Conservation (phyloP, 2,113 vertebrate genomes). For the Circaetus gallicus region DNA sequence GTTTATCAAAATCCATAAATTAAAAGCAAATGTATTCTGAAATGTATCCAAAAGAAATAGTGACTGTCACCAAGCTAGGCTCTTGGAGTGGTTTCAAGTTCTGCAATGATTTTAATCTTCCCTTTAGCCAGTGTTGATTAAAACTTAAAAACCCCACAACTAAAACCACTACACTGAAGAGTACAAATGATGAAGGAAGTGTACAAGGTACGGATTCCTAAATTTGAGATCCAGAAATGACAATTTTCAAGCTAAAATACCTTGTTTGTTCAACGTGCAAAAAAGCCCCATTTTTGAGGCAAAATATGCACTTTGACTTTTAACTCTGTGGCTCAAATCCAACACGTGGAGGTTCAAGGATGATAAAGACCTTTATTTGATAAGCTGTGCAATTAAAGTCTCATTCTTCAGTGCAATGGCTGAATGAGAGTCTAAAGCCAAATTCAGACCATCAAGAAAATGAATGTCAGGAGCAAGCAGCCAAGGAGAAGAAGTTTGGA, state of each 20-base stretch:
- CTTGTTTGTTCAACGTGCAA: background rate
- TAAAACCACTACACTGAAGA: background rate
- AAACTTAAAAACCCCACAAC: background rate
- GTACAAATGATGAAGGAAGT: background rate
- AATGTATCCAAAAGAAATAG: slow-evolving; percentile 7
- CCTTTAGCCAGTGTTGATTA: background rate
- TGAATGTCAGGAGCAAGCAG: background rate
- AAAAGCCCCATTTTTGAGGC: background rate
- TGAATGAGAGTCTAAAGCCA: background rate
- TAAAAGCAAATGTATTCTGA: slow-evolving; percentile 2
- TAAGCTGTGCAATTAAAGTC: background rate
- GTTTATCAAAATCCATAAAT: slow-evolving; percentile 10
- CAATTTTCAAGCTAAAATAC: background rate
- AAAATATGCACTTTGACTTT: background rate
- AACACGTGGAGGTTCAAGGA: background rate
- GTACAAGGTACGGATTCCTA: background rate
- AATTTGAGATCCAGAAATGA: background rate
- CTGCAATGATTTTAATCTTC: background rate
- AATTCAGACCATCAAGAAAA: background rate
- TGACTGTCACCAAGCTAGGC: background rate
- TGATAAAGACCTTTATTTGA: background rate
- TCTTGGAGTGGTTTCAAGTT: background rate
- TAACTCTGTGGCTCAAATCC: background rate
- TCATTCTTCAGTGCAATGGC: background rate
- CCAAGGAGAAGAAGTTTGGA: background rate